Base-by-base conservation (phyloP, 2,888 invertebrate genomes). In the Andrena hattorfiana region DNA sequence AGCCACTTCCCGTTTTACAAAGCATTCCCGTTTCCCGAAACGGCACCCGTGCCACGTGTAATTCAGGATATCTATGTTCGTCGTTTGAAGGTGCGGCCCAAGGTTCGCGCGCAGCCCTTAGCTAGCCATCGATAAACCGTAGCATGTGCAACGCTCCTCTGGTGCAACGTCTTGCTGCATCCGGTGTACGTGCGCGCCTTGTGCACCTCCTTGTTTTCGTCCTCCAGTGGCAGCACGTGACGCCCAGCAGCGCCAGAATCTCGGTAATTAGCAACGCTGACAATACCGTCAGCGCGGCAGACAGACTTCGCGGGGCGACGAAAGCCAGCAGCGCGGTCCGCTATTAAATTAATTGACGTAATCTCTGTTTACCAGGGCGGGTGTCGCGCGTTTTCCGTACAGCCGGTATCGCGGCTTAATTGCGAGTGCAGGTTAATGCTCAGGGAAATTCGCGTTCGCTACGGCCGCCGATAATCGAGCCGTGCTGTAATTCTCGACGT, bases 281-380 rank as follows among this genome's bases (percentile, higher is more conserved):
- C 78, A 83, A 78, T 83, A 78, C 70, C 60, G 70, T 60, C 68
- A 54, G 48, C 35, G 32, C 35, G 10, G 51, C 68, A 51, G 83
- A 83, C 72, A 76, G 71, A 71, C 71, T 60, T 60, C 49, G 70
- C 63, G 67, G n/a, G 66, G 32, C 77, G 63, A 64, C 59, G 54
- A 56, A 56, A 56, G 23, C 63, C 20, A 20, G 70, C 56, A 67
- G 70, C 74, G 48, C 32, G 63, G 64, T 10, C 10, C 26, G 51
- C 62, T 74, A 78, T 84, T 83, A 82, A 82, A 78, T 84, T 84
- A 84, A 84, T 84, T 67, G 83, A 71, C 74, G 73, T 83, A 82
- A 82, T 82, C 70, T 63, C 77, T 83, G 83, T 74, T 84, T 83
- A 72, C 56, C 51, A 48, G 23, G n/a, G 66, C 20, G 5, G 26